phyloP scores from a whole-genome alignment of 2,797 vertebrate genomes.

The Sebastes steindachneri region DNA sequence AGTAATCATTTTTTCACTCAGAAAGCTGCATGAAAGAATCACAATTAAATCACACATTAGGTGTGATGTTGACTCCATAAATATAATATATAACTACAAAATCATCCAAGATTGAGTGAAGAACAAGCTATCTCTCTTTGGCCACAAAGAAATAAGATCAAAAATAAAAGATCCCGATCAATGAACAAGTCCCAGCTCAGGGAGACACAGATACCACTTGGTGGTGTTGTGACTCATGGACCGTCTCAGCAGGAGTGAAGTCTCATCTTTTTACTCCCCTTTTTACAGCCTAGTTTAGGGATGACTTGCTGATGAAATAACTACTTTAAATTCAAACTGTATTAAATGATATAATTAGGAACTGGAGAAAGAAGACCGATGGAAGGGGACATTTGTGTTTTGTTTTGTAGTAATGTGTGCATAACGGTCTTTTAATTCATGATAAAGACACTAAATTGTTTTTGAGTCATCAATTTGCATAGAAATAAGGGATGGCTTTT shows the following conservation, averaged over 20 bases:
- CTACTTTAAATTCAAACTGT: background rate
- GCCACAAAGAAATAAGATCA: background rate
- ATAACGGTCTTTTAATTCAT: background rate
- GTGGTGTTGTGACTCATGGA: background rate
- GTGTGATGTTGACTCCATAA: background rate
- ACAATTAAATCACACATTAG: background rate
- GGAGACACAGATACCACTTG: background rate
- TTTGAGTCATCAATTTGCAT: background rate
- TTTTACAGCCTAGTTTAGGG: background rate
- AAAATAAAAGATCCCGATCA: background rate
- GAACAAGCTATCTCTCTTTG: background rate
- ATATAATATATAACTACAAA: background rate
- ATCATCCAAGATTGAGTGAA: background rate
- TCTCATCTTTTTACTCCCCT: slow-evolving; percentile 1
- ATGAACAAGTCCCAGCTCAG: background rate
- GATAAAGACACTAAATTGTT: background rate
- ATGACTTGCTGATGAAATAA: background rate
- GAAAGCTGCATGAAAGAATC: background rate
- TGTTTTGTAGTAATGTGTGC: background rate
- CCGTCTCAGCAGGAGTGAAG: background rate
- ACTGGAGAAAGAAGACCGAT: background rate
- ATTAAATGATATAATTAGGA: background rate
- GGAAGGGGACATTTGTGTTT: background rate
- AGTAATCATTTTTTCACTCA: background rate
- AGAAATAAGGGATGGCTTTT: background rate